Evolutionary conservation across 1,140 invertebrate genomes (phyloP).

Genomic region (Trichomalopsis sarcophagae): DNA sequence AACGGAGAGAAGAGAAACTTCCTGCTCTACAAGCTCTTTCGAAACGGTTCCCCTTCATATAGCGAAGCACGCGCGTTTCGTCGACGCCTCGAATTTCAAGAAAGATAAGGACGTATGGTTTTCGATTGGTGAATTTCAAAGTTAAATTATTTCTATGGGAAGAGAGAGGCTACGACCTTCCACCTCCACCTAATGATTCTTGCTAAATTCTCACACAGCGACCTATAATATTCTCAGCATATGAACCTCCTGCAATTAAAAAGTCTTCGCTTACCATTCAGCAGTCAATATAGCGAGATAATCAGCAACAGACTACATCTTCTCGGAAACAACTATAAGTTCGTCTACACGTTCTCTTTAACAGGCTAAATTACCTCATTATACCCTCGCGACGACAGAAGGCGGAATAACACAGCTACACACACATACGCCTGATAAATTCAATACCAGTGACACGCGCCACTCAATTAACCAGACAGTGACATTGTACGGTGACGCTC

Average conservation of each 20-base stretch:
- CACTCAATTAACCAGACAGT: conserved; percentile 32
- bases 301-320: neutral
- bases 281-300: too few relatives aligned
- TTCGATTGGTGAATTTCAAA: too few relatives aligned
- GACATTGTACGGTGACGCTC: neutral
- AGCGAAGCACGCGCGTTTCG: neutral
- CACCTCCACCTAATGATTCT: neutral
- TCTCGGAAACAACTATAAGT: too few relatives aligned
- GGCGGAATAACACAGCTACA: neutral
- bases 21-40: conserved; percentile 45
- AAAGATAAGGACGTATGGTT: neutral
- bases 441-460: conserved; percentile 7
- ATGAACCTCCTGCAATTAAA: neutral
- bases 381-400: neutral
- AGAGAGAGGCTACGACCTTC: too few relatives aligned
- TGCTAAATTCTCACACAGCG: neutral
- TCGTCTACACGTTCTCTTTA: neutral
- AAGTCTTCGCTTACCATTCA: neutral
- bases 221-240: neutral
- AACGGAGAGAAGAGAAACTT: conserved; percentile 6
- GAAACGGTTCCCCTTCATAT: neutral
- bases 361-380: conserved; percentile 13
- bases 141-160: too few relatives aligned
- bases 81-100: neutral
- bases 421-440: neutral